phyloP scores from a whole-genome alignment of 1,140 invertebrate genomes.

The Stratiolaelaps scimitus region DNA sequence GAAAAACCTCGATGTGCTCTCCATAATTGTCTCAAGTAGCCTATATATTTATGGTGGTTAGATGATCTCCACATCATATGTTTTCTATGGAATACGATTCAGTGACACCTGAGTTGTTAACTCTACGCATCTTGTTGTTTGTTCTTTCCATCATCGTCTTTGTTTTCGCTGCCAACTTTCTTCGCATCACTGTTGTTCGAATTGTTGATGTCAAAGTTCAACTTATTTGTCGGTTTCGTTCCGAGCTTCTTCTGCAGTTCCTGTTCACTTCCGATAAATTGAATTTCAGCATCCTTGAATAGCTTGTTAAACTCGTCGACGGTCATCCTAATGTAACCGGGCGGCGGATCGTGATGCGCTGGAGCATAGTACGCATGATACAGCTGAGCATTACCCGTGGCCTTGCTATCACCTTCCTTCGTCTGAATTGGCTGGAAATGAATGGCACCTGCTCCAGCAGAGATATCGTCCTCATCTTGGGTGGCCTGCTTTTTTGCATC shows the following conservation, averaged over 20 bases:
- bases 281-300: constrained; percentile 36
- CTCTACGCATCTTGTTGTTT: no score
- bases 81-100: no score
- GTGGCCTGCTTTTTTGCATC: constrained; percentile 9
- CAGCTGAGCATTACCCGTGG: constrained; percentile 29
- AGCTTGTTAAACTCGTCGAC: constrained; percentile 35
- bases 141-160: not conserved
- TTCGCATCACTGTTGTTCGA: not conserved
- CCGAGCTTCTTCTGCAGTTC: constrained; percentile 23
- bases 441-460: constrained; percentile 15
- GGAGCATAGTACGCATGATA: constrained; percentile 37
- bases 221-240: constrained; percentile 15
- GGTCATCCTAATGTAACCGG: constrained; percentile 35
- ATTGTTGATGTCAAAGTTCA: constrained; percentile 19
- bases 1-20: no score
- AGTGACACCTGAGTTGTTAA: no score
- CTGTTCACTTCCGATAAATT: constrained; percentile 32
- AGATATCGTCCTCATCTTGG: constrained; percentile 24
- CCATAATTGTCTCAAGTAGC: no score
- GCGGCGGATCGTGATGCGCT: constrained; percentile 35
- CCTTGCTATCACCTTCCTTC: constrained; percentile 17
- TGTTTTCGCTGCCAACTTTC: not conserved
- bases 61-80: no score
- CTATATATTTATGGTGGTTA: no score
- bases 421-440: constrained; percentile 26